Base-by-base conservation (phyloP, 2,888 invertebrate genomes). In the Drosophila percnosoma region DNA sequence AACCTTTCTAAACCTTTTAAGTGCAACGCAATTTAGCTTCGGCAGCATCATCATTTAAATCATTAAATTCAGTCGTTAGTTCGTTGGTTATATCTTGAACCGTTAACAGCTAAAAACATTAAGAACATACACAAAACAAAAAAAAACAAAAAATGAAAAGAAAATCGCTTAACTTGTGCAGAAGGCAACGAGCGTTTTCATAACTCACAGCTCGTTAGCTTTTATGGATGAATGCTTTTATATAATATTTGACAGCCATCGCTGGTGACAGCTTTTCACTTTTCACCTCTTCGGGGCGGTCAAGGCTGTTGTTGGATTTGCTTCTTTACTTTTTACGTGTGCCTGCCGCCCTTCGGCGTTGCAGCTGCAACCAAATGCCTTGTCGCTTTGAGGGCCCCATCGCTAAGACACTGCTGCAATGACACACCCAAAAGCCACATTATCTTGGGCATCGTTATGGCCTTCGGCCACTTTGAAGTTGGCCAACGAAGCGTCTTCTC, bases 141-240 rank as follows among this genome's bases (percentile, higher is more conserved):
- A 34, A 3, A 34, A 33, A 34, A 4, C n/a, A 34, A 51, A 51
- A 40, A 36, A 38, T 1, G 65, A 54, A 61, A 61, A 45, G n/a
- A 40, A 6, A 74, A 61, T 58, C 36, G 73, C 58, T 54, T 66
- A 61, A 66, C 55, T 60, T 73, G 55, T 36, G 48, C 27, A 18
- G 34, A 49, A 53, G 48, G 60, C 57, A 70, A 51, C 61, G 61
- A 18, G 63, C 64, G 55, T 69, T 77, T 80, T 78, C 82, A 89
- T 87, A 85, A 85, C 85, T 85, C 63, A 85, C 90, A 85, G 85
- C 85, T 89, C 88, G 90, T 85, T 85, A 87, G 82, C 58, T 87
- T 89, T 85, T 84, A 89, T 84, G 67, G 87, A 48, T 82, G 84
- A 75, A 63, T 73, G 85, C 76, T 64, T 80, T 72, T 51, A 29